phyloP scores from a whole-genome alignment of 1,140 invertebrate species.

The Pachypsylla venusta region DNA sequence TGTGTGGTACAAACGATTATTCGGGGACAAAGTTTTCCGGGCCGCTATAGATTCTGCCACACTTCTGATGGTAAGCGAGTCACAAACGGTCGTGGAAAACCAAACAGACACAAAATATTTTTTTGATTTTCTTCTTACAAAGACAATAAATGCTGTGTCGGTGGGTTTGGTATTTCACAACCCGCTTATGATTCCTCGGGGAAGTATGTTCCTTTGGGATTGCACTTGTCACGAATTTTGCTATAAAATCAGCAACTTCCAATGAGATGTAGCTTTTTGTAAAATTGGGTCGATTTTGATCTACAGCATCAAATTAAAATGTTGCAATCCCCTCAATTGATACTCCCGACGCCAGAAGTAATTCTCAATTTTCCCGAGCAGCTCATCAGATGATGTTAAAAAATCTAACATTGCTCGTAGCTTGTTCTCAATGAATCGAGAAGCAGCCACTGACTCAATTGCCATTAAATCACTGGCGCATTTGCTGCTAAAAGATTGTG shows the following conservation, averaged over 20 bases:
- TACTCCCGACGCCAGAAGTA: constrained; percentile 22
- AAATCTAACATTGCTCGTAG: constrained; percentile 23
- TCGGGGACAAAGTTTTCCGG: too few relatives aligned
- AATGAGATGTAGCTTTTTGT: neutral
- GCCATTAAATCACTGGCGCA: constrained; percentile 21
- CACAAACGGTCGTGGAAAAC: constrained; percentile 22
- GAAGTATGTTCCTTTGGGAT: constrained; percentile 13
- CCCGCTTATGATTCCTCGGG: constrained; percentile 19
- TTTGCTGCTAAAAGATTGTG: constrained; percentile 11
- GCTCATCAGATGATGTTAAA: too few relatives aligned
- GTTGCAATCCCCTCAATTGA: constrained; percentile 19
- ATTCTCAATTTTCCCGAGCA: constrained; percentile 21
- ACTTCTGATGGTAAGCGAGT: constrained; percentile 21
- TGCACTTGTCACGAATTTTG: constrained; percentile 27
- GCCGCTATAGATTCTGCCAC: constrained; percentile 22
- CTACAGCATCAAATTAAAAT: constrained; percentile 21
- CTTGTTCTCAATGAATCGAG: constrained; percentile 21
- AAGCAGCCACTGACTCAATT: constrained; percentile 22
- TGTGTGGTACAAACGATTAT: constrained; percentile 22
- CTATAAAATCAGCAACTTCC: constrained; percentile 28
- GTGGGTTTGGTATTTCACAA: constrained; percentile 21
- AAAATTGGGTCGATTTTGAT: constrained; percentile 19
- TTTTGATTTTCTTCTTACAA: constrained; percentile 22
- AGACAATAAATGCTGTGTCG: constrained; percentile 21
- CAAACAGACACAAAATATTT: constrained; percentile 23